Base-by-base conservation (phyloP, 2,113 vertebrate genomes). In the Falco punctatus region DNA sequence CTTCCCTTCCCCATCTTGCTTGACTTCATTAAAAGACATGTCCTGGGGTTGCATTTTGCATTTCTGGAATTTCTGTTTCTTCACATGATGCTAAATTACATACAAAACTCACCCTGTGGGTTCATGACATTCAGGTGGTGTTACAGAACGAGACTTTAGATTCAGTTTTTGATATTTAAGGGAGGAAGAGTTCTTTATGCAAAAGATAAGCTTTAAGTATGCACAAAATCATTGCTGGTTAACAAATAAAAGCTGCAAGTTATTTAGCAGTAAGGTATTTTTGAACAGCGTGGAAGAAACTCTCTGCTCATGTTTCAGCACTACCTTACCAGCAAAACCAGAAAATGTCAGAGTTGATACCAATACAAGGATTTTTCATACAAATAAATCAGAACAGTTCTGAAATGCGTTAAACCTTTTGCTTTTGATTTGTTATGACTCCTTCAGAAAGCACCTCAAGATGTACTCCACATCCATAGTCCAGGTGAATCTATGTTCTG, bases 401-500 rank as follows among this genome's bases (percentile, higher is more conserved):
- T 96, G 66, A 83, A 85, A 89, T 77, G 61, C 35, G 57, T 75
- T 94, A 72, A 92, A 80, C 16, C 18, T 21, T 95, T 90, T 91
- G 57, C 55, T 67, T 89, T 77, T 88, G 57, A 48, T 79, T 23
- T 93, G 64, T 55, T 75, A 32, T 83, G 74, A 86, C 91, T 97
- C 95, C 96, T 89, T 97, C 81, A 85, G 55, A 96, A 96, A 97
- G 93, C 96, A 98, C 96, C 96, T 98, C 96, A 96, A 97, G 95
- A 98, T 98, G 98, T 97, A 87, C 95, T 98, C 73, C 59, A 42
- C 82, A 86, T 87, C 44, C 13, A 9, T 82, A 92, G 92, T 88
- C 95, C 49, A 90, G 88, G 70, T 89, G 79, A 94, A 52, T 96
- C 73, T 96, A 57, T 23, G 38, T 94, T 93, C 78, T 75, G 73